Evolutionary conservation across 2,797 vertebrate genomes (phyloP), one percentile per base, ranked within the genome.

Genomic region (Typhlichthys subterraneus): DNA sequence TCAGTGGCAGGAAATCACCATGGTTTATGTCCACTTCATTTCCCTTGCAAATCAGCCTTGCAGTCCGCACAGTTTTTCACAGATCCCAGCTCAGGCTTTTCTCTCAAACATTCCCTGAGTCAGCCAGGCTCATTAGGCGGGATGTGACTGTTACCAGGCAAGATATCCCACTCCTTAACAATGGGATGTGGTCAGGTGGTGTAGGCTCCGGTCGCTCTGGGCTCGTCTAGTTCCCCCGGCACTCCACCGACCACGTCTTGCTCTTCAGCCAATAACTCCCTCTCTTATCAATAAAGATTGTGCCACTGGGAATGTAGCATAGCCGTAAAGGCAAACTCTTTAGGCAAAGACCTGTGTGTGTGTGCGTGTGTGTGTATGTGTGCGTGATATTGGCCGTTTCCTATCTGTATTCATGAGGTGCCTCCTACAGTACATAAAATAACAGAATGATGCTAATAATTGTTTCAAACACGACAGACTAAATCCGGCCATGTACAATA

Each of bases 11-110:
- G 80, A 72, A 73, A 80, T 69, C 89, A 83, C 76, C 54, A 63
- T 64, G 75, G 69, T 85, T 91, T 79, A 80, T 90, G 86, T 88
- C 86, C 77, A 86, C 87, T 64, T 67, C 29, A 90, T 94, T 95
- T 94, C 90, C 84, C 90, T 92, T 92, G 91, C 92, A 94, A 93
- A 94, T 92, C 84, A 85, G 84, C 76, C 54, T 75, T 53, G 29
- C 5, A 46, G 84, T 88, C 91, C 88, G 85, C 84, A n/a, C 73
- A 42, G 75, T 73, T 10, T 80, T 86, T 84, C 83, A 67, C 84
- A 80, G 80, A 77, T 87, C 81, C 83, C 84, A 71, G 77, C 74
- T 74, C 79, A 54, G 71, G 70, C 72, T 50, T 56, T 66, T 73
- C 56, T 69, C 68, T 2, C 58, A 23, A 58, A 79, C 53, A 74